Evolutionary conservation across 2,888 invertebrate genomes (phyloP).

Genomic region (Acrobasis repandana): DNA sequence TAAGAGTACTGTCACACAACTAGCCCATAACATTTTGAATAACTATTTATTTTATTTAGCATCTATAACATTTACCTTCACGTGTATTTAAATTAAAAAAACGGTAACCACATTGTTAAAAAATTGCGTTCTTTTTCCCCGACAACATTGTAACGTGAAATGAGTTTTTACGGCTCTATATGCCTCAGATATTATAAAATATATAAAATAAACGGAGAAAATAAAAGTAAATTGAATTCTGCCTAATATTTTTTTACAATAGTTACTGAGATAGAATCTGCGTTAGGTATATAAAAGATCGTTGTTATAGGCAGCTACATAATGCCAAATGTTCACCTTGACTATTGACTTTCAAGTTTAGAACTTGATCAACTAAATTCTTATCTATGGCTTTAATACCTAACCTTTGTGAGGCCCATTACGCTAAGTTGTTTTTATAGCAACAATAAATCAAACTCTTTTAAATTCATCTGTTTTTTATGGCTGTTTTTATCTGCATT

Average conservation of each 20-base stretch:
- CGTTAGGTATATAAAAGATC: slow-evolving; percentile 13
- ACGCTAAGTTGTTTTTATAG: background rate
- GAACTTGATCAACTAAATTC: slow-evolving; percentile 10
- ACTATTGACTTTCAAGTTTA: slow-evolving; percentile 14
- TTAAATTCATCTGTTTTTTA: background rate
- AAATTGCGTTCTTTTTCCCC: background rate
- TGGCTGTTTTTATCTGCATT: background rate
- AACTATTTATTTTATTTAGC: too few relatives aligned
- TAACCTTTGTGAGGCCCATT: background rate
- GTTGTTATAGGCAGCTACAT: background rate
- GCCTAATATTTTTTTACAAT: background rate
- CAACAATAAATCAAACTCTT: background rate
- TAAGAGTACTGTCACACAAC: too few relatives aligned
- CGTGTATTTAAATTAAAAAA: background rate
- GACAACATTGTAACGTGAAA: background rate
- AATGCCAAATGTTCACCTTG: slow-evolving; percentile 24
- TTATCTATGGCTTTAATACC: slow-evolving; percentile 1
- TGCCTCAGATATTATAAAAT: background rate
- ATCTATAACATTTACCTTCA: background rate
- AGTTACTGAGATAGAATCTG: slow-evolving; percentile 2
- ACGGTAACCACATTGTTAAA: background rate
- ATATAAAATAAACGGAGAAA: background rate
- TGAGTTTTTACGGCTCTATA: background rate
- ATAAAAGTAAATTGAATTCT: background rate
- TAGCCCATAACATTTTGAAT: too few relatives aligned